Conservation (phyloP, 1,140 invertebrate species). For the Scaptomyza hsui region DNA sequence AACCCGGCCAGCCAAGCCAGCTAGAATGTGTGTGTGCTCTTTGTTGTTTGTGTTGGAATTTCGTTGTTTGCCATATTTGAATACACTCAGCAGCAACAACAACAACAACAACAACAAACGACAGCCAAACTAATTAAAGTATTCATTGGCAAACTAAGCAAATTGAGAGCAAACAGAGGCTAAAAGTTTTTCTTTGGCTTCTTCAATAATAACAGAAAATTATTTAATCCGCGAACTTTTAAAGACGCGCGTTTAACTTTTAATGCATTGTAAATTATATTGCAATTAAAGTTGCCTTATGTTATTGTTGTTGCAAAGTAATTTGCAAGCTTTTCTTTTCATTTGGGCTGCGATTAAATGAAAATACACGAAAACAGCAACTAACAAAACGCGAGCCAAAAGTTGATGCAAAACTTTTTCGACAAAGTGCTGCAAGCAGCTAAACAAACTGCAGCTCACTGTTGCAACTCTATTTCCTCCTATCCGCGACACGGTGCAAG, state of each 20-base stretch:
- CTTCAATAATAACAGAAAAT: constrained; percentile 6
- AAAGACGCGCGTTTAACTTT: constrained; percentile 52
- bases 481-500: neutral
- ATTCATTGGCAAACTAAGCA: constrained; percentile 41
- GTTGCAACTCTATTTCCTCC: constrained; percentile 27
- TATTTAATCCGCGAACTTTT: constrained; percentile 15
- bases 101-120: constrained; percentile 23
- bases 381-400: constrained; percentile 23
- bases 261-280: constrained; percentile 72
- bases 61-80: constrained; percentile 75
- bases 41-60: neutral
- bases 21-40: neutral
- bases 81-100: constrained; percentile 44
- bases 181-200: constrained; percentile 6
- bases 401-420: constrained; percentile 63
- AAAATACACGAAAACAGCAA: constrained; percentile 24
- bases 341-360: constrained; percentile 29
- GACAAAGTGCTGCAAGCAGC: constrained; percentile 72
- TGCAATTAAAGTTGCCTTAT: constrained; percentile 61
- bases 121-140: constrained; percentile 69
- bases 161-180: constrained; percentile 23
- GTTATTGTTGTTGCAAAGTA: constrained; percentile 50
- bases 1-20: neutral
- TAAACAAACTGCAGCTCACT: constrained; percentile 69
- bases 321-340: constrained; percentile 57